These are phyloP conservation scores for Rutpela maculata DNA, from an alignment of 2,888 invertebrate genomes.

Conservation along the genomic window DNA sequence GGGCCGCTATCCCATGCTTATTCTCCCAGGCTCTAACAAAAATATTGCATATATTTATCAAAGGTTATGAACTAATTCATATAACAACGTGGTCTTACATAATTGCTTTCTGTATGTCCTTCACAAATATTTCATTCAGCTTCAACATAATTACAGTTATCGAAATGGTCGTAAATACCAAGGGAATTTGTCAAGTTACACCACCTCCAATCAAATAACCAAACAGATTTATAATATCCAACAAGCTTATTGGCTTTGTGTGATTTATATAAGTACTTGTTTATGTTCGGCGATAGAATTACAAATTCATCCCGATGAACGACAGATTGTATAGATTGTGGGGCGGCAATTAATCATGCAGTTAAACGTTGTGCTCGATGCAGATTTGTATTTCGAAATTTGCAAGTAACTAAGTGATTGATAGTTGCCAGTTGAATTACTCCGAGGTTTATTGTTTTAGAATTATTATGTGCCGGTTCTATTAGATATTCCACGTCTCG, in stretches of 20 bases:
- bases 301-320: conserved; percentile 16
- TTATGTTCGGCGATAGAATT: conserved; percentile 23
- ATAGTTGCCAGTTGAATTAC: conserved; percentile 14
- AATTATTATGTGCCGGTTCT: conserved; percentile 1
- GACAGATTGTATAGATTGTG: conserved; percentile 20
- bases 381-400: conserved; percentile 24
- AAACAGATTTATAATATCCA: conserved; percentile 23
- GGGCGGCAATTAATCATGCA: conserved; percentile 21
- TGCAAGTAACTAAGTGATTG: conserved; percentile 20
- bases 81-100: not conserved
- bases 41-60: too few species aligned
- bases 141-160: not conserved
- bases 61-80: too few species aligned
- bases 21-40: too few species aligned
- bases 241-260: conserved; percentile 28
- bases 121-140: not conserved
- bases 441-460: conserved; percentile 6
- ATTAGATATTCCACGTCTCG: not conserved
- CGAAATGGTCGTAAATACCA: not conserved
- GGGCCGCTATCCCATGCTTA: too few species aligned
- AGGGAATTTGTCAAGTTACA: conserved; percentile 10
- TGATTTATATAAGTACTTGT: conserved; percentile 37
- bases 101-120: not conserved
- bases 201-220: conserved; percentile 17
- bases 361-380: conserved; percentile 24